A percentile compares a stretch with the other conserved stretches of the same genome.
phyloP scores from a whole-genome alignment of 2,888 invertebrate species.

The Lordiphosa fenestrarum region DNA sequence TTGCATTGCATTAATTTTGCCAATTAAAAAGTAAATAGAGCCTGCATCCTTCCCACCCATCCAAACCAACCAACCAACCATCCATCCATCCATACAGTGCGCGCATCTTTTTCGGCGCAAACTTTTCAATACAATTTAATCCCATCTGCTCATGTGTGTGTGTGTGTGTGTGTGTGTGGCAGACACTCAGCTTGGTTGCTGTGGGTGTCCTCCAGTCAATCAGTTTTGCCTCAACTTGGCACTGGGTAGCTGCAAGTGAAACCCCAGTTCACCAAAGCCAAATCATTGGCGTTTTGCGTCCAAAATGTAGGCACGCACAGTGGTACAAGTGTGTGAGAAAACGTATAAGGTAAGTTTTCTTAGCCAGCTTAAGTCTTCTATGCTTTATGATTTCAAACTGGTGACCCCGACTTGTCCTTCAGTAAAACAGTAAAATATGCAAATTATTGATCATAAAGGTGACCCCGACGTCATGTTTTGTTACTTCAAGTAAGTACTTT shows the following conservation, averaged over 20 bases:
- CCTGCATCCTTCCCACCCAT: conserved; percentile 58
- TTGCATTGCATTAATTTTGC: conserved; percentile 75
- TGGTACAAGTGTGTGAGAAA: conserved; percentile 1
- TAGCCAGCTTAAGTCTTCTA: not conserved
- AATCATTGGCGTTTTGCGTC: too few species aligned
- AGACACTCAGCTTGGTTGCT: conserved; percentile 16
- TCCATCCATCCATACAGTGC: conserved; percentile 3
- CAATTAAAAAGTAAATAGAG: conserved; percentile 75
- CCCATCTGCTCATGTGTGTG: conserved; percentile 32
- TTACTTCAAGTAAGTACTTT: too few species aligned
- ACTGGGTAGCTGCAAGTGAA: conserved; percentile 27
- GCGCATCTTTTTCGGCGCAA: conserved; percentile 29
- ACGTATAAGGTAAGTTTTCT: not conserved
- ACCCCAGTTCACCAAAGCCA: conserved; percentile 15
- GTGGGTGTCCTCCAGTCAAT: conserved; percentile 27
- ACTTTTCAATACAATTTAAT: conserved; percentile 64
- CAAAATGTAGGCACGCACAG: conserved; percentile 5
- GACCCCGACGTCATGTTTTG: too few species aligned
- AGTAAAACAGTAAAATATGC: too few species aligned
- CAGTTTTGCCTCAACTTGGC: conserved; percentile 13
- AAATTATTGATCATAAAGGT: too few species aligned
- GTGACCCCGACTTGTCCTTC: too few species aligned
- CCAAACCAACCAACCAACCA: not conserved
- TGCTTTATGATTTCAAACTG: too few species aligned
- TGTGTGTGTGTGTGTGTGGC: not conserved